Evolutionary conservation across 1,140 invertebrate species (phyloP).

Genomic region (Papilio helenus): DNA sequence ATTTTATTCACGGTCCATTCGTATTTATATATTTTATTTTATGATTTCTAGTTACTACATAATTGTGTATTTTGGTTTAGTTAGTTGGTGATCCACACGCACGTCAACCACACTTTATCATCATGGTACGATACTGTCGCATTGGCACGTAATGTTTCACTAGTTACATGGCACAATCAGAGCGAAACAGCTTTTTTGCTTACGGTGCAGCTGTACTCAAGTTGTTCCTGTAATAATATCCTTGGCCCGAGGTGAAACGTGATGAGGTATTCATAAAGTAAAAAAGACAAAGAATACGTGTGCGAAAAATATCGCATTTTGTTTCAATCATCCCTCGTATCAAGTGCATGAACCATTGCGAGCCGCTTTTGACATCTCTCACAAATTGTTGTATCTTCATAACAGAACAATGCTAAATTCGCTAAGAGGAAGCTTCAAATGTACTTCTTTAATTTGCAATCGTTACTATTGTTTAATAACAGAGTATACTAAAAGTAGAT

Average conservation of each 20-base stretch:
- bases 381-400: conserved; percentile 5
- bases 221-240: conserved; percentile 50
- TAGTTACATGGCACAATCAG: conserved; percentile 62
- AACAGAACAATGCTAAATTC: conserved; percentile 5
- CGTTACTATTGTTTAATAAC: not conserved
- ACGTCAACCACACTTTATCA: conserved; percentile 79
- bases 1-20: conserved; percentile 48
- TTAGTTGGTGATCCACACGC: conserved; percentile 71
- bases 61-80: conserved; percentile 63
- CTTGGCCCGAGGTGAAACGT: conserved; percentile 60
- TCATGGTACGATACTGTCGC: conserved; percentile 56
- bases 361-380: conserved; percentile 6
- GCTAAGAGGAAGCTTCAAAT: not conserved
- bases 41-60: conserved; percentile 51
- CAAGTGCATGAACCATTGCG: conserved; percentile 39
- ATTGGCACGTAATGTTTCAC: conserved; percentile 60
- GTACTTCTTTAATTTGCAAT: not conserved
- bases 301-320: conserved; percentile 15
- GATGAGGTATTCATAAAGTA: conserved; percentile 52
- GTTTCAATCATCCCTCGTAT: conserved; percentile 24
- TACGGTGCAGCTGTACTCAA: conserved; percentile 56
- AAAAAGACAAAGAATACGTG: conserved; percentile 31
- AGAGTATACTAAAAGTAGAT: not conserved
- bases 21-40: conserved; percentile 50
- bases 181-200: conserved; percentile 59